Evolutionary conservation across 2,888 invertebrate species (phyloP).

Genomic region (Phyllotreta cruciferae): DNA sequence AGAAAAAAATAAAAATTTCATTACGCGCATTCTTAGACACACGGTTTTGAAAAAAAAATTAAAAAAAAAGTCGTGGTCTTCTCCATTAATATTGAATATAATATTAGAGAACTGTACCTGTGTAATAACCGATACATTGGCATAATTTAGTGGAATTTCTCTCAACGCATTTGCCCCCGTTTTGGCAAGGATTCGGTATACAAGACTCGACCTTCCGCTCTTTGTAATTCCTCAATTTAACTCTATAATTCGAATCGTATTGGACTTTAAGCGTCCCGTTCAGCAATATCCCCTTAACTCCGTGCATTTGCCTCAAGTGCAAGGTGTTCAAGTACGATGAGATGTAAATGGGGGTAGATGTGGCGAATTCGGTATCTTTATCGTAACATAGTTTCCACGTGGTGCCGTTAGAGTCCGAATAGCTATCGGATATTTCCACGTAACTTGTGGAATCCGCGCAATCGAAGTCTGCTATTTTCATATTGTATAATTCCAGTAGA

Average conservation of each 20-base stretch:
- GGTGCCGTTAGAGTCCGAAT: conserved; percentile 75
- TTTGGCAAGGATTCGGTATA: conserved; percentile 75
- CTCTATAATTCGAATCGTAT: conserved; percentile 70
- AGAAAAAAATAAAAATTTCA: no score
- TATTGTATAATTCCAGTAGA: conserved; percentile 62
- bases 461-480: conserved; percentile 60
- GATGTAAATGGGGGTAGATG: conserved; percentile 64
- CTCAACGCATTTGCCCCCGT: conserved; percentile 72
- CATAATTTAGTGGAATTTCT: conserved; percentile 69
- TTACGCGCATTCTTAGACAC: no score
- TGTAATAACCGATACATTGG: conserved; percentile 75
- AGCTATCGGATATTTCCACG: conserved; percentile 67
- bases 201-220: conserved; percentile 73
- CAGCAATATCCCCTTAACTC: conserved; percentile 62
- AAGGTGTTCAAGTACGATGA: conserved; percentile 74
- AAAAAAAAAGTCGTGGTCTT: no score
- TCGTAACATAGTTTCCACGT: conserved; percentile 71
- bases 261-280: conserved; percentile 70
- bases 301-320: conserved; percentile 65
- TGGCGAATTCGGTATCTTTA: conserved; percentile 42
- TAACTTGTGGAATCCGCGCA: conserved; percentile 47
- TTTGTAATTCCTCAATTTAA: conserved; percentile 67
- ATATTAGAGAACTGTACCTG: conserved; percentile 62
- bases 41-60: no score
- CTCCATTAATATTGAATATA: no score